These are phyloP conservation scores for Timandra comae DNA, from an alignment of 2,888 invertebrate genomes.

Conservation along the genomic window DNA sequence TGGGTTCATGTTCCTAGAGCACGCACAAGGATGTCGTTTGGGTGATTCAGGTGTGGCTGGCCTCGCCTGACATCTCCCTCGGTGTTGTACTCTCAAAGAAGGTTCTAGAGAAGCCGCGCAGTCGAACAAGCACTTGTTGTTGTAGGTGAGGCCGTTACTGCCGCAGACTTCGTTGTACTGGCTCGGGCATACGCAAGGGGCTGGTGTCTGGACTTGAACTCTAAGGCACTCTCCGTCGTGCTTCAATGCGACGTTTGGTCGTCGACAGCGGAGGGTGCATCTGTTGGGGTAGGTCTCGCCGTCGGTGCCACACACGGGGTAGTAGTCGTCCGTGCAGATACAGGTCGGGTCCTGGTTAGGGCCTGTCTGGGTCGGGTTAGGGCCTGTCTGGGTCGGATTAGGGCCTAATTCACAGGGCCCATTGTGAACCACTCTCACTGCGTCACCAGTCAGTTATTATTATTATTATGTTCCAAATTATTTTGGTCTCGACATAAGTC, in stretches of 20 bases:
- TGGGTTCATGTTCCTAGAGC: constrained; percentile 35
- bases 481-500: too few relatives aligned
- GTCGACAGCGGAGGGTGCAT: constrained; percentile 28
- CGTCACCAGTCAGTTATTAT: constrained; percentile 3
- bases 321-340: constrained; percentile 24
- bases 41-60: too few relatives aligned
- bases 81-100: not conserved
- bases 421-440: constrained; percentile 11
- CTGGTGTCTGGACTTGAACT: too few relatives aligned
- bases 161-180: constrained; percentile 23
- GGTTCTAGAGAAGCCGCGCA: constrained; percentile 15
- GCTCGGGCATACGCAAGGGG: not conserved
- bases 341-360: too few relatives aligned
- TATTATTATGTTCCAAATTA: too few relatives aligned
- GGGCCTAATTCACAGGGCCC: too few relatives aligned
- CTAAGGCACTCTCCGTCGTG: constrained; percentile 18
- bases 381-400: too few relatives aligned
- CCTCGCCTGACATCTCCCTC: constrained; percentile 3
- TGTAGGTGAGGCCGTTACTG: constrained; percentile 79
- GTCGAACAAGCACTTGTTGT: constrained; percentile 45
- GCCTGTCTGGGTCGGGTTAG: too few relatives aligned
- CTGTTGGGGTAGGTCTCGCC: constrained; percentile 34
- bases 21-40: constrained; percentile 8
- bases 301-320: constrained; percentile 36
- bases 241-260: constrained; percentile 11